Evolutionary conservation across 2,113 vertebrate species (phyloP).

Genomic region (Oostethus manadensis): DNA sequence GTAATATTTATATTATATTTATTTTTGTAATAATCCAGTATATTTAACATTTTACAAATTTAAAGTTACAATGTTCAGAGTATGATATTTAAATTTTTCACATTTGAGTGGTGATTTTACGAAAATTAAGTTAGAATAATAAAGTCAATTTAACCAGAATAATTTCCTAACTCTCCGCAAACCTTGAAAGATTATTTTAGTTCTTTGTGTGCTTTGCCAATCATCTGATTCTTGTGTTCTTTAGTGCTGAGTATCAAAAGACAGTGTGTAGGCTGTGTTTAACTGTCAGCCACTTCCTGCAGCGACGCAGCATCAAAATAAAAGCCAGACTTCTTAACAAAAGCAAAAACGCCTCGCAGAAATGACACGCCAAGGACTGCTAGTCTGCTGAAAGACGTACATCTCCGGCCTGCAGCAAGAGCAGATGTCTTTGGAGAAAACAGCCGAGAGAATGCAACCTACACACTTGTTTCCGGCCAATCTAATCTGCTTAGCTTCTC

Average conservation of each 20-base stretch:
- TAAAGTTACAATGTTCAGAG: too few species aligned
- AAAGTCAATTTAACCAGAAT: too few species aligned
- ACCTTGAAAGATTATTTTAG: too few species aligned
- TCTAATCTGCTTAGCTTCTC: slow-evolving; percentile 28
- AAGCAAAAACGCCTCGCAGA: slow-evolving; percentile 6
- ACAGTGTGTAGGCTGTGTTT: slow-evolving; percentile 2
- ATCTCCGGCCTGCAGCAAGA: slow-evolving; percentile 16
- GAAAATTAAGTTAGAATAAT: too few species aligned
- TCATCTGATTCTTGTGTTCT: not conserved
- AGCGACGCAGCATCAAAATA: not conserved
- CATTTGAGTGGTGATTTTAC: not conserved
- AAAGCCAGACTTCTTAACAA: not conserved
- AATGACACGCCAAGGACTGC: not conserved
- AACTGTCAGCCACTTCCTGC: slow-evolving; percentile 22
- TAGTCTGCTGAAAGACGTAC: slow-evolving; percentile 5
- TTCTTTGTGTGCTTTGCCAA: not conserved
- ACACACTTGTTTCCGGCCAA: slow-evolving; percentile 28
- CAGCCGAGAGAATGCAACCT: slow-evolving; percentile 11
- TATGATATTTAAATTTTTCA: too few species aligned
- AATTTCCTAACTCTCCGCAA: too few species aligned
- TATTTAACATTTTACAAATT: too few species aligned
- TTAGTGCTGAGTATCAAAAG: not conserved
- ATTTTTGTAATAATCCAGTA: too few species aligned
- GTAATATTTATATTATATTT: too few species aligned
- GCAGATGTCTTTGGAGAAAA: slow-evolving; percentile 16